Evolutionary conservation across 37 sponge, comb jelly and placozoan genomes (phyloP).

Genomic region (Beroe ovata): DNA sequence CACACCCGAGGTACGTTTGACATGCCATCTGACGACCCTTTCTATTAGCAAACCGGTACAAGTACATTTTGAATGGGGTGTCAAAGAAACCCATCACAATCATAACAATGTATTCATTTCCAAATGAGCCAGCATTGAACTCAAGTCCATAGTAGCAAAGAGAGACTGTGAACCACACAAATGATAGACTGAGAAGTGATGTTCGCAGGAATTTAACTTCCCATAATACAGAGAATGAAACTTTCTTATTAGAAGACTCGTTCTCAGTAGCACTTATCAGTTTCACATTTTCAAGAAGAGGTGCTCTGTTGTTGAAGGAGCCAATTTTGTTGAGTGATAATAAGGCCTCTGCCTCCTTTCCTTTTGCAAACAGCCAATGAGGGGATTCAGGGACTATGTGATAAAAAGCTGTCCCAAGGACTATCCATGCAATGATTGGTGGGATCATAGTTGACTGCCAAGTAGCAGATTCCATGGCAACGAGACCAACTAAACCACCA

Average conservation of each 20-base stretch:
- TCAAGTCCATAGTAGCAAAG: constrained; percentile 60
- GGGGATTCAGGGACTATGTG: constrained; percentile 47
- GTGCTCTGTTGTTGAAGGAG: not conserved
- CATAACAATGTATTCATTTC: constrained; percentile 53
- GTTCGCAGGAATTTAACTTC: not conserved
- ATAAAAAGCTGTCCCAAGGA: not conserved
- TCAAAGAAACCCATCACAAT: constrained; percentile 56
- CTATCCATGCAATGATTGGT: not conserved
- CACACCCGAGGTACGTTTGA: not conserved
- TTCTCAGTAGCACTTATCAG: constrained; percentile 1
- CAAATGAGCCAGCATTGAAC: constrained; percentile 40
- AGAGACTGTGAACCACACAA: constrained; percentile 37
- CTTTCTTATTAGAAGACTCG: not conserved
- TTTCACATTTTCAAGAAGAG: constrained; percentile 1
- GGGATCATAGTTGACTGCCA: constrained; percentile 23
- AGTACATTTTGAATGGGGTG: constrained; percentile 8
- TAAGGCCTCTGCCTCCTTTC: not conserved
- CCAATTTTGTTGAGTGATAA: not conserved
- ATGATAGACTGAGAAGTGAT: constrained; percentile 1
- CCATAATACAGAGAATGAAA: not conserved
- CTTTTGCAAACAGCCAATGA: constrained; percentile 46
- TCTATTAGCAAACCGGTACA: constrained; percentile 12
- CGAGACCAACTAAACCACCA: constrained; percentile 30
- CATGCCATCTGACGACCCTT: not conserved
- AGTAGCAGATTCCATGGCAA: not conserved